Percentiles rank a stretch among this genome's conserved stretches.
These are phyloP conservation scores for Mastigias papua DNA, from an alignment of 30 jellyfish, hydroid and myxozoan species.

Conservation along the genomic window DNA sequence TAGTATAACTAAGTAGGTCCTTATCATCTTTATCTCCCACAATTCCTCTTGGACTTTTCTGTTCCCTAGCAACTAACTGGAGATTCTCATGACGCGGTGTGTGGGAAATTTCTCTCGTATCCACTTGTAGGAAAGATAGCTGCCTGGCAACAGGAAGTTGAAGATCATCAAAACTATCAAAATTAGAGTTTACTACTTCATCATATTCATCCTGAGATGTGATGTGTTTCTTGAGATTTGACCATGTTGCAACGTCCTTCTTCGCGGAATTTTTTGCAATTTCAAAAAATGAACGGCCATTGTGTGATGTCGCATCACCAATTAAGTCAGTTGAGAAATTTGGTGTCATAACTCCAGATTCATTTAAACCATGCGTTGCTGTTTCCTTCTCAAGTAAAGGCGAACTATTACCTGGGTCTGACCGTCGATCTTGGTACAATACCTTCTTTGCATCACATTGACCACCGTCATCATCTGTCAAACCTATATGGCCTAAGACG, in stretches of 20 bases:
- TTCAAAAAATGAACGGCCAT: slow-evolving; percentile 39
- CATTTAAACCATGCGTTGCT: background rate
- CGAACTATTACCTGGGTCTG: background rate
- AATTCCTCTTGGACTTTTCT: background rate
- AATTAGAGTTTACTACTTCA: background rate
- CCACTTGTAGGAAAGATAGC: slow-evolving; percentile 62
- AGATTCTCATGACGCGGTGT: background rate
- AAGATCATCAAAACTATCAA: slow-evolving; percentile 42
- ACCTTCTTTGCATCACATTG: background rate
- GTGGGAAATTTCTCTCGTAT: slow-evolving; percentile 42
- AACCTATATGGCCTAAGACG: too few species aligned
- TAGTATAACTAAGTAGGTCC: background rate
- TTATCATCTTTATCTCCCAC: background rate
- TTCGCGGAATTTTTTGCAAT: slow-evolving; percentile 52
- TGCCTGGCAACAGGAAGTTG: slow-evolving; percentile 63
- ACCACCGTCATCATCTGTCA: background rate
- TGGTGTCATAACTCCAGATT: background rate
- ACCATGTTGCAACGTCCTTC: slow-evolving; percentile 54
- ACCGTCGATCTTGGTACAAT: background rate
- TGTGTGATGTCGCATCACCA: background rate
- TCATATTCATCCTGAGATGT: background rate
- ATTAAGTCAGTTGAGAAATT: background rate
- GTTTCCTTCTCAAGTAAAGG: background rate
- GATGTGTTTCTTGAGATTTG: slow-evolving; percentile 28
- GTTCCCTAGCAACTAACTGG: background rate